Evolutionary conservation across 2,113 vertebrate species (phyloP).

Genomic region (Ranitomeya variabilis): DNA sequence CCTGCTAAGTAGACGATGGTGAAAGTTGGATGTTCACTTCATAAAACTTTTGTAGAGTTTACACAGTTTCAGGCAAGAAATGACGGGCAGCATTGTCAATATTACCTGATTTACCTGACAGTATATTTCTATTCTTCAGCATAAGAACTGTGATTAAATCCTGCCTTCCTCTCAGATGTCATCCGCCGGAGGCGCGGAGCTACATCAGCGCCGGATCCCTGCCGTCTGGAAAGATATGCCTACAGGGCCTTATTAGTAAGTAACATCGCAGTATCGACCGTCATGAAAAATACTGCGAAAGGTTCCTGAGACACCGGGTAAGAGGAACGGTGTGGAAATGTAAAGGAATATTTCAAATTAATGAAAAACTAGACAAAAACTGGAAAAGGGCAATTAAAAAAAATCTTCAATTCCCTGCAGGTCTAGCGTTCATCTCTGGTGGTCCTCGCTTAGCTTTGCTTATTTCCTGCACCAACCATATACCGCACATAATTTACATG

Average conservation of each 20-base stretch:
- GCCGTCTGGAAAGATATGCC: background rate
- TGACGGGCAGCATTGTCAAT: background rate
- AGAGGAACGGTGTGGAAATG: background rate
- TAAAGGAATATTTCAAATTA: no score
- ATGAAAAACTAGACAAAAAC: no score
- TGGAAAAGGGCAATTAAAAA: no score
- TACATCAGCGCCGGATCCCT: background rate
- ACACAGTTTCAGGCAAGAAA: background rate
- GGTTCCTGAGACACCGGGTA: background rate
- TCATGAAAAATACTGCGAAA: background rate
- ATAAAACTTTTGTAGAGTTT: background rate
- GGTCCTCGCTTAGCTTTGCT: no score
- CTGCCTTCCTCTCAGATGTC: background rate
- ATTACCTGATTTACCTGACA: background rate
- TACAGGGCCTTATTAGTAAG: slow-evolving; percentile 3
- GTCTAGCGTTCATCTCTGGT: no score
- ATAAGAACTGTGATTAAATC: background rate
- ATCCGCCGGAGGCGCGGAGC: background rate
- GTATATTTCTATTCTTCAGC: background rate
- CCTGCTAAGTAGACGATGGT: no score
- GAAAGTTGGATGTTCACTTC: no score
- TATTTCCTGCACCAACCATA: no score
- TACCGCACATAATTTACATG: no score
- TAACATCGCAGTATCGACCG: background rate
- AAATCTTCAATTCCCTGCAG: no score